Evolutionary conservation across 2,113 vertebrate genomes (phyloP).

Genomic region (Chrysochloris asiatica): DNA sequence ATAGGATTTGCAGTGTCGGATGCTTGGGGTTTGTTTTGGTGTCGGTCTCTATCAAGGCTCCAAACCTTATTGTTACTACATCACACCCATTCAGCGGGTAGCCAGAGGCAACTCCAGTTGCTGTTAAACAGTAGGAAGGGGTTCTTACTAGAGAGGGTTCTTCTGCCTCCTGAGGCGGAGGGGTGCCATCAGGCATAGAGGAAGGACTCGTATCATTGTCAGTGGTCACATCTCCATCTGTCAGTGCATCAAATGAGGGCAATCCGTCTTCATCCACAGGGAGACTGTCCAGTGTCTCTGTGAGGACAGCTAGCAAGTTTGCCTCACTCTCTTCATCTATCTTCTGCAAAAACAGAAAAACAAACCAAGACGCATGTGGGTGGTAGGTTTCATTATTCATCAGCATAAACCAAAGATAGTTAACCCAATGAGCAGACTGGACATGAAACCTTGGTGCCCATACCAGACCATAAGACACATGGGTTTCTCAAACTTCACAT

Average conservation of each 20-base stretch:
- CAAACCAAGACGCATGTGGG: not conserved
- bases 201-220: constrained; percentile 96
- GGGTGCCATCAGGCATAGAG: constrained; percentile 93
- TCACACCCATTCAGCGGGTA: constrained; percentile 84
- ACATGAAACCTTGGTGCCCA: not conserved
- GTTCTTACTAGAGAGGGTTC: constrained; percentile 98
- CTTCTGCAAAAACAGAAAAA: constrained; percentile 87
- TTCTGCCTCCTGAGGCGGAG: constrained; percentile 95
- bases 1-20: not conserved
- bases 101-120: constrained; percentile 85
- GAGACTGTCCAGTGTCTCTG: constrained; percentile 99
- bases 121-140: constrained; percentile 87
- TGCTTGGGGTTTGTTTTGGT: constrained; percentile 40
- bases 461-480: not conserved
- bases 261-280: constrained; percentile 99
- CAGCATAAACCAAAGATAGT: not conserved
- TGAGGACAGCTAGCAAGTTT: constrained; percentile 99
- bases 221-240: constrained; percentile 98
- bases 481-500: not conserved
- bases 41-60: constrained; percentile 81
- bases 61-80: constrained; percentile 84
- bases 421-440: not conserved
- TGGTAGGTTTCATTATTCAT: not conserved
- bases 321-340: constrained; percentile 99
- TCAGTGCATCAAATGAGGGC: constrained; percentile 99